Conservation (phyloP, 2,888 invertebrate species). For the Brenthis daphne region DNA sequence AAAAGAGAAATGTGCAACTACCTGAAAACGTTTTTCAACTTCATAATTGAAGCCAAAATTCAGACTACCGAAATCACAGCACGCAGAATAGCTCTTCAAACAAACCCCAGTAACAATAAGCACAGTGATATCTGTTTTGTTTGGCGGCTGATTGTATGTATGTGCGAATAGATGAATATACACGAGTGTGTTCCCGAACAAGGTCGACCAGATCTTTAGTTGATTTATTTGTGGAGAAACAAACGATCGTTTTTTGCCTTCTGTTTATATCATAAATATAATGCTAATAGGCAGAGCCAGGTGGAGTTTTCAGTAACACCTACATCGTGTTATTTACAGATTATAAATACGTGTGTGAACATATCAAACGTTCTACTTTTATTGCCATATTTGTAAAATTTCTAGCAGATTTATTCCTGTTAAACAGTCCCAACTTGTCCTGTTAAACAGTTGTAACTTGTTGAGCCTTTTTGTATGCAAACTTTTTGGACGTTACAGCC, state of each 20-base stretch:
- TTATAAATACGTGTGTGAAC: constrained; percentile 15
- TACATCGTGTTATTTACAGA: constrained; percentile 7
- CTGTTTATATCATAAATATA: constrained; percentile 25
- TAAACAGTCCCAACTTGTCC: background rate
- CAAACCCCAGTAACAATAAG: background rate
- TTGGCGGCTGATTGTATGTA: background rate
- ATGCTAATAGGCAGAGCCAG: constrained; percentile 11
- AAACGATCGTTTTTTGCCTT: constrained; percentile 4
- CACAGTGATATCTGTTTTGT: background rate
- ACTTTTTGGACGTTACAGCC: background rate
- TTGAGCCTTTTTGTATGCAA: background rate
- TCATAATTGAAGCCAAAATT: background rate
- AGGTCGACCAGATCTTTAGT: background rate
- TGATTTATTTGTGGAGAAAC: constrained; percentile 5
- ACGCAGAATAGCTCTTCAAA: background rate
- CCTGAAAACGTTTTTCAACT: too few relatives aligned
- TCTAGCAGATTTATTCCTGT: background rate
- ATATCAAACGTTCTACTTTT: background rate
- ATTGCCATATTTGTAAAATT: constrained; percentile 7
- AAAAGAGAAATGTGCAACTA: too few relatives aligned
- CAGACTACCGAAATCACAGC: background rate
- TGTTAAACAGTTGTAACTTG: background rate
- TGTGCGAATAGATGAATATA: background rate
- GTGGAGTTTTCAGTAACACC: constrained; percentile 21
- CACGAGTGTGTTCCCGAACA: too few relatives aligned